Evolutionary conservation across 2,113 vertebrate genomes (phyloP), one percentile per base, ranked within the genome.

Genomic region (Anolis sagrei): DNA sequence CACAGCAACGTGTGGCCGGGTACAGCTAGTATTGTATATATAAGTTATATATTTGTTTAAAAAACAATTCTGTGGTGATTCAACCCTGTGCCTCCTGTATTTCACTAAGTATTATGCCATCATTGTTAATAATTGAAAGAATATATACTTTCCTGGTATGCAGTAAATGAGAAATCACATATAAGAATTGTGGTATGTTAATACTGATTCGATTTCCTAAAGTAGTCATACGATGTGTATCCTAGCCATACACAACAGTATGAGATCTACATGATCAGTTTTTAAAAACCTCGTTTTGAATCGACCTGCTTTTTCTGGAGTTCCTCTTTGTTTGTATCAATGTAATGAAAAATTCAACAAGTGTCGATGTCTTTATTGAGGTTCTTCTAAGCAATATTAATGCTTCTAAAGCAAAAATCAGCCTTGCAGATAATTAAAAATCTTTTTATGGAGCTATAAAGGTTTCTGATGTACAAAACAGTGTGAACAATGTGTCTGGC

Each of bases 121-220:
- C 36, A 11, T 29, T 1, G 1, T 0, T 72, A n/a, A 80, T 81
- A 73, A 82, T 80, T 89, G 58, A 81, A 2, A 25, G 54, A 70
- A 44, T 44, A 44, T 44, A 44, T 44, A 44, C 39, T 58, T 58
- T 18, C 0, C 0, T 0, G 0, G 75, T 0, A 0, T 2, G 27
- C 32, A 58, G 39, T 48, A 68, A 48, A 21, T 11, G 36, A 51
- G 58, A 51, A 86, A 76, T 58, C 14, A 16, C 14, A 13, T 0
- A 86, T 90, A 85, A 61, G 48, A 73, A 21, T 18, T 0, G 62
- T 44, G 62, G n/a, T 86, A 70, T 6, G 49, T 72, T 82, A 9
- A 18, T 9, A 0, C 36, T 0, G 2, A 68, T 73, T 64, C 61
- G 34, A 36, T 2, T 19, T 21, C n/a, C 2, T 39, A 18, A 54